A percentile compares a stretch with the other conserved stretches of the same genome.
Evolutionary conservation across 2,797 vertebrate genomes (phyloP).

Genomic region (Hippopotamyrus pictus): DNA sequence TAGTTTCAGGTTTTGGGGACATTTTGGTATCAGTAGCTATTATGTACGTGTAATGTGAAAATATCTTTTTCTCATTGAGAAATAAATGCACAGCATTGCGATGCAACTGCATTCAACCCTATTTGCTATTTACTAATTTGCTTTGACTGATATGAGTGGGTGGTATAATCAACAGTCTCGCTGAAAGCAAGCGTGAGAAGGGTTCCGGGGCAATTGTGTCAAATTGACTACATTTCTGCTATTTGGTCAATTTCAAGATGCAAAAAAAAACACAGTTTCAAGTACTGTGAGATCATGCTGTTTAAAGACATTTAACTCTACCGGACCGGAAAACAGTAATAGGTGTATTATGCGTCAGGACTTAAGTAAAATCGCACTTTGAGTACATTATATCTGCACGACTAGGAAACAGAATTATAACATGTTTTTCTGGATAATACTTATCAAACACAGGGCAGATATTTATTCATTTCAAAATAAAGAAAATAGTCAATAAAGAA

Average conservation of each 20-base stretch:
- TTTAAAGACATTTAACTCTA: constrained; percentile 4
- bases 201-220: constrained; percentile 38
- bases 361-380: not conserved
- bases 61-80: constrained; percentile 9
- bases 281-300: constrained; percentile 14
- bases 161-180: constrained; percentile 37
- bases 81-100: constrained; percentile 33
- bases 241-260: constrained; percentile 36
- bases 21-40: not conserved
- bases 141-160: constrained; percentile 35
- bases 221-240: constrained; percentile 38
- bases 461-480: not conserved
- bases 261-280: constrained; percentile 27
- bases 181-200: constrained; percentile 32
- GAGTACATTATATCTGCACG: not conserved
- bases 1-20: not conserved
- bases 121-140: constrained; percentile 26
- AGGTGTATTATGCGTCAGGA: not conserved
- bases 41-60: not conserved
- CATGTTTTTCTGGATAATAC: not conserved
- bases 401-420: not conserved
- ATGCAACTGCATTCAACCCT: constrained; percentile 40
- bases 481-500: not conserved
- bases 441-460: not conserved
- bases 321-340: not conserved